A percentile compares a stretch with the other conserved stretches of the same genome.
Evolutionary conservation across 2,888 invertebrate genomes (phyloP).

Genomic region (Kuschelorhynchus macadamiae): DNA sequence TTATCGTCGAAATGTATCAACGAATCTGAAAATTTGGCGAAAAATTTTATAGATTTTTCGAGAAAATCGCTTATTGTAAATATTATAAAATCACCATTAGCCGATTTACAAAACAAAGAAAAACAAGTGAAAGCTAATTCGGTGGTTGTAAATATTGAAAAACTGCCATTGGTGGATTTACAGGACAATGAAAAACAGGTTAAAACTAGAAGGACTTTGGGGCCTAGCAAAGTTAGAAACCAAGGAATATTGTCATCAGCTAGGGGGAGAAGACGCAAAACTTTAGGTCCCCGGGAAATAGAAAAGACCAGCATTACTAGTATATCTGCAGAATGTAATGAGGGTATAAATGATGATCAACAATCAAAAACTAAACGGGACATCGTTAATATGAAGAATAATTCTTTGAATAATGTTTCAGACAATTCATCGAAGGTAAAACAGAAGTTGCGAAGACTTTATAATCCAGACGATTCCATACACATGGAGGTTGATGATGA

Average conservation of each 20-base stretch:
- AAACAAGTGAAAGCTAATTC: neutral
- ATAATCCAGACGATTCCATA: slow-evolving; percentile 54
- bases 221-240: neutral
- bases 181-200: neutral
- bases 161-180: neutral
- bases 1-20: neutral
- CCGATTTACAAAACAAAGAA: neutral
- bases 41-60: neutral
- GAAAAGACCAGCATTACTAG: no score
- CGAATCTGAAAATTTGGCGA: neutral
- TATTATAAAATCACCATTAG: slow-evolving; percentile 9
- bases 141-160: slow-evolving; percentile 12
- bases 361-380: neutral
- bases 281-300: neutral
- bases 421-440: slow-evolving; percentile 6
- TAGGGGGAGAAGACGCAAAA: neutral
- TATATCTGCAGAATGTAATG: neutral
- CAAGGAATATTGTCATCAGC: neutral
- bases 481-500: slow-evolving; percentile 47
- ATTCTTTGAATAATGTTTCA: neutral
- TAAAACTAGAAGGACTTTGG: neutral
- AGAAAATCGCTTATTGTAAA: slow-evolving; percentile 2
- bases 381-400: neutral
- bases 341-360: neutral
- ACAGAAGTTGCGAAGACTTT: slow-evolving; percentile 51